phyloP scores from a whole-genome alignment of 2,113 vertebrate species.

The Engraulis encrasicolus region DNA sequence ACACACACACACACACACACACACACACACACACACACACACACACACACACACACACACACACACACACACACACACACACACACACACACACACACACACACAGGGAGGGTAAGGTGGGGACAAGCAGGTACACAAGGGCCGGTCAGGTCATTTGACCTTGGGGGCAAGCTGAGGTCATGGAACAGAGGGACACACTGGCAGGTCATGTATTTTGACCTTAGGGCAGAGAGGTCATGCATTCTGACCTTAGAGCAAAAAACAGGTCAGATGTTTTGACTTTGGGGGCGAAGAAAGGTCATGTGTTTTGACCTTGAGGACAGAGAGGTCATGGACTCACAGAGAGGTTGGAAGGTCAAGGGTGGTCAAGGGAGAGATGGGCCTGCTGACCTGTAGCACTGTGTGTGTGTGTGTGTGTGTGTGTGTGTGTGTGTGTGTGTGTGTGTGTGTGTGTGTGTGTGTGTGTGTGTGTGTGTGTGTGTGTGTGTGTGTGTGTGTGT shows the following conservation, averaged over 20 bases:
- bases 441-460: not conserved
- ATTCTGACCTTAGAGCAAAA: no score
- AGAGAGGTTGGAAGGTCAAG: constrained; percentile 20
- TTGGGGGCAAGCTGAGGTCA: constrained; percentile 21
- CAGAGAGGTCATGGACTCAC: not conserved
- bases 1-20: constrained; percentile 37
- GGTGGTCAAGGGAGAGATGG: constrained; percentile 27
- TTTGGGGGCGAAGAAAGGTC: constrained; percentile 19
- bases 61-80: not conserved
- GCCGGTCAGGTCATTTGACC: not conserved
- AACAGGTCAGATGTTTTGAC: constrained; percentile 27
- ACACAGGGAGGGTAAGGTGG: constrained; percentile 1
- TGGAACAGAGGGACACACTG: constrained; percentile 1
- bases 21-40: constrained; percentile 33
- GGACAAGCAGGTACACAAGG: not conserved
- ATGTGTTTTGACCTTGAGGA: no score
- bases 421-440: no score
- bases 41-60: constrained; percentile 32
- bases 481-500: not conserved
- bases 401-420: no score
- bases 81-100: not conserved
- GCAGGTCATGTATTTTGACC: no score
- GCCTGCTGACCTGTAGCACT: constrained; percentile 25
- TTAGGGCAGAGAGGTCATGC: no score
- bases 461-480: no score